Evolutionary conservation across 2,113 vertebrate species (phyloP), one percentile per base, ranked within the genome.

Genomic region (Regulus satrapa): DNA sequence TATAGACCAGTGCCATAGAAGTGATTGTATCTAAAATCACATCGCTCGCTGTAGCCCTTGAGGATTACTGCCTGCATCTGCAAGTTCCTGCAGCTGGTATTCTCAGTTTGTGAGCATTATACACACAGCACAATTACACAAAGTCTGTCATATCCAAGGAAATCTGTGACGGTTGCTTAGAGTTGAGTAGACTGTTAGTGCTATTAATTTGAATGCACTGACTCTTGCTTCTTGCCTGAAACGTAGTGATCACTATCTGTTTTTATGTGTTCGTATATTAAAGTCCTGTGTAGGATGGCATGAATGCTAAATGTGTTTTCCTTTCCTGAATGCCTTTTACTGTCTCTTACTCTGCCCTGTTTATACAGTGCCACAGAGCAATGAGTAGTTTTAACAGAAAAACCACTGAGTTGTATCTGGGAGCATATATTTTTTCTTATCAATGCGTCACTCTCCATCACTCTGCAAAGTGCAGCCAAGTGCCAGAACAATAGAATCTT

Each of bases 11-110:
- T 14, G 62, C 23, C n/a, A 10, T 13, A 17, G 61, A 89, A 85
- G 40, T 7, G 38, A 43, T 46, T 2, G 3, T 25, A 69, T 34
- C 58, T 72, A 74, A 62, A 92, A 48, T 29, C 25, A 25, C 0
- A 0, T 45, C 1, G 0, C 36, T 67, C 1, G 0, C 52, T 85
- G 38, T 9, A 76, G 58, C 49, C 34, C 24, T 46, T 23, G 61
- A 66, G 63, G 43, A 66, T 62, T 79, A 11, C 62, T 23, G 19
- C 12, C 51, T 36, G 32, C 31, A 34, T 66, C 63, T 76, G 61
- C n/a, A 61, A 31, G n/a, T 74, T 80, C 52, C 83, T 89, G 48
- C 69, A 18, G 26, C 1, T 73, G 58, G 26, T 5, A 3, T 43
- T 79, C 49, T 43, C 74, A 74, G 24, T 71, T 43, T 16, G 71